phyloP scores from a whole-genome alignment of 2,888 invertebrate genomes.

The Chaetogeoica ovagalla region DNA sequence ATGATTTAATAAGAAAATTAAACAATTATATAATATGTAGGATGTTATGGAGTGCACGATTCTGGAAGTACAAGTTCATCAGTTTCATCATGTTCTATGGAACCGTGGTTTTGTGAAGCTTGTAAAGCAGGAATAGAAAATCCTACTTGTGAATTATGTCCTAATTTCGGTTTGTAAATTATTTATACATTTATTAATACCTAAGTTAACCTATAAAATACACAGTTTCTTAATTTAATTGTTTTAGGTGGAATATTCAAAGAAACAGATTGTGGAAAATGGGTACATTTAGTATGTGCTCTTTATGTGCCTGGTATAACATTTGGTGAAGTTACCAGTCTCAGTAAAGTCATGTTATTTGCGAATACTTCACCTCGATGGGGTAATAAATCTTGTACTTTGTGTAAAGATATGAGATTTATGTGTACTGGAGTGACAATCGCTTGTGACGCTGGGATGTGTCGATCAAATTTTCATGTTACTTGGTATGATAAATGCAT shows the following conservation, averaged over 20 bases:
- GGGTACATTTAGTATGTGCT: slow-evolving; percentile 98
- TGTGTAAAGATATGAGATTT: slow-evolving; percentile 85
- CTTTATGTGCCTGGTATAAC: slow-evolving; percentile 96
- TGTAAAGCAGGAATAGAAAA: slow-evolving; percentile 88
- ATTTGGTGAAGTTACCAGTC: slow-evolving; percentile 89
- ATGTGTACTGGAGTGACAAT: slow-evolving; percentile 94
- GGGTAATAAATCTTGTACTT: slow-evolving; percentile 88
- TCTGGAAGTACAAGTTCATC: slow-evolving; percentile 86
- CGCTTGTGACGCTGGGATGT: slow-evolving; percentile 97
- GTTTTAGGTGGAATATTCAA: slow-evolving; percentile 81
- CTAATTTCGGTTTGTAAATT: slow-evolving; percentile 70
- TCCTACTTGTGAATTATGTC: slow-evolving; percentile 94
- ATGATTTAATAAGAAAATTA: slow-evolving; percentile 2
- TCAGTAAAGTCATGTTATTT: slow-evolving; percentile 90
- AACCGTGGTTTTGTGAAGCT: slow-evolving; percentile 99
- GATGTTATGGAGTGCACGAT: slow-evolving; percentile 93
- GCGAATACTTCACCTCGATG: slow-evolving; percentile 97
- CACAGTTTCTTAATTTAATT: not conserved
- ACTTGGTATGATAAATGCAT: slow-evolving; percentile 72
- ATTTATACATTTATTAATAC: not conserved
- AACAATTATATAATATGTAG: slow-evolving; percentile 59
- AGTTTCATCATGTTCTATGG: slow-evolving; percentile 91
- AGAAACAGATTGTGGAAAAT: slow-evolving; percentile 95
- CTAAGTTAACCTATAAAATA: not conserved
- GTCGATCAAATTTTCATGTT: slow-evolving; percentile 95